phyloP scores from a whole-genome alignment of 2,797 vertebrate genomes.

The Anas capensis region DNA sequence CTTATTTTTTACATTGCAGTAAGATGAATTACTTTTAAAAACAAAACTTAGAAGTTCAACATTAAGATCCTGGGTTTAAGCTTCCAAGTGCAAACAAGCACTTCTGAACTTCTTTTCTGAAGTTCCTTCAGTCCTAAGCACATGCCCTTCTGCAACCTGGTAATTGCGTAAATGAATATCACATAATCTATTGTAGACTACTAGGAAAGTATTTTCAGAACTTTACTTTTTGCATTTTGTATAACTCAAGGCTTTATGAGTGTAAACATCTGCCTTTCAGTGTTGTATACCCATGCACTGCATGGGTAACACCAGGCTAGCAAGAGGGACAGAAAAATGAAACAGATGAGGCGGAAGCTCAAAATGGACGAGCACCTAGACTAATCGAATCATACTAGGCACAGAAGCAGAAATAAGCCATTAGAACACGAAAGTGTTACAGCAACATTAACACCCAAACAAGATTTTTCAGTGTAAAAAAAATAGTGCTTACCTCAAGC shows the following conservation, averaged over 20 bases:
- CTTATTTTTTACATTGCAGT: neutral
- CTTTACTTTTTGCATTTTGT: neutral
- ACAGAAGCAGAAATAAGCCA: neutral
- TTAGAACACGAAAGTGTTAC: neutral
- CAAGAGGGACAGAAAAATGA: neutral
- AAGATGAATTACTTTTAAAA: neutral
- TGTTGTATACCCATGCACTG: neutral
- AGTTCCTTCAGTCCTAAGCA: neutral
- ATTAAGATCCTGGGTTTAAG: neutral
- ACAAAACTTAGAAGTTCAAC: neutral
- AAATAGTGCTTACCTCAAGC: neutral
- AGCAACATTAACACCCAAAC: neutral
- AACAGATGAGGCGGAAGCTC: neutral
- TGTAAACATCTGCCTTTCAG: neutral
- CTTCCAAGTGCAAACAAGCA: rapidly evolving
- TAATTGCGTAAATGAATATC: neutral
- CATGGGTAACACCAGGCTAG: neutral
- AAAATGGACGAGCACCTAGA: neutral
- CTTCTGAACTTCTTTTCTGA: neutral
- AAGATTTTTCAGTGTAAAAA: neutral
- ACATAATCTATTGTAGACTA: neutral
- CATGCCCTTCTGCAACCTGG: neutral
- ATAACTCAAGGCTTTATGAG: neutral
- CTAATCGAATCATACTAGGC: neutral
- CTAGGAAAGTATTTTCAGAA: neutral